Evolutionary conservation across 2,888 invertebrate genomes (phyloP), one percentile per base, ranked within the genome.

Genomic region (Acleris sparsana): DNA sequence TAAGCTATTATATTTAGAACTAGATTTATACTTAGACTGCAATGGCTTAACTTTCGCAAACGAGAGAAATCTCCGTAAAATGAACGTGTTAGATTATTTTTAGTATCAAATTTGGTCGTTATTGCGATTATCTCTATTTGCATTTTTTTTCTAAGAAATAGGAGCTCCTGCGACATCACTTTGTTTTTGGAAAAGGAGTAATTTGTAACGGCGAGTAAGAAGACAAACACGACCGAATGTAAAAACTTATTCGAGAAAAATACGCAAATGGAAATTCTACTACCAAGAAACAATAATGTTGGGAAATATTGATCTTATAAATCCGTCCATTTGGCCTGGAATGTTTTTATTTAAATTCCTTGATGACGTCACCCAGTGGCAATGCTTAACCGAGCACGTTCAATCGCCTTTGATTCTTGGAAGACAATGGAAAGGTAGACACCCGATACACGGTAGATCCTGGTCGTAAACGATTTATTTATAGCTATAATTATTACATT

Each of bases 1-100:
- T 72, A 69, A 51, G 52, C 44, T 52, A 22, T 18, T 61, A 57
- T 55, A 51, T 57, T 68, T 66, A 66, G 66, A 33, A 61, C 49
- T 43, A 25, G 39, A 29, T 62, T 6, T 59, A 62, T 56, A 33
- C 33, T 39, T 46, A 39, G 53, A 62, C 20, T 46, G 53, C 44
- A 52, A 25, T 43, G 48, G 49, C 52, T 57, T 46, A 39, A 56
- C 60, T 55, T 55, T 46, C 53, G 58, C 58, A 48, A 53, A 39
- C 4, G 46, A 11, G 29, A 51, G 44, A 51, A 25, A 44, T 46
- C 44, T 20, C 44, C 20, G 44, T 20, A 6, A 17, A 46, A n/a
- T 16, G 17, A 5, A 44, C 13, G 1, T n/a, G 16, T n/a, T 44
- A 44, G 44, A n/a, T 43, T 43, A 13, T 43, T 43, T 25, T 5